Base-by-base conservation (phyloP, 2,797 vertebrate species). In the Aeoliscus strigatus region DNA sequence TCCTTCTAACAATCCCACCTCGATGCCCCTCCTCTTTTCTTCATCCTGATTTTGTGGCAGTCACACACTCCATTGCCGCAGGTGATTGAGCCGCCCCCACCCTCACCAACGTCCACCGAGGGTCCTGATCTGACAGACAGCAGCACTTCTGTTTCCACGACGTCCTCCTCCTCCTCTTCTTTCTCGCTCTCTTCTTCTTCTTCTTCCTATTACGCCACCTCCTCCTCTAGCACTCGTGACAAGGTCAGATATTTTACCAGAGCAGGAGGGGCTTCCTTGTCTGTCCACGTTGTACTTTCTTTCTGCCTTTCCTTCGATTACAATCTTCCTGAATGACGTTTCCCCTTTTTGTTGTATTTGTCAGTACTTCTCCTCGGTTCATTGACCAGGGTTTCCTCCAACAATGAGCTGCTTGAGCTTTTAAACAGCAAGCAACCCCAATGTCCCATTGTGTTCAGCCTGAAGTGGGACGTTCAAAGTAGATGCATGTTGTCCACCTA, bases 181-280 rank as follows among this genome's bases (percentile, higher is more conserved):
- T 81, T 78, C 78, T 85, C 81, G 66, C 85, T 75, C 51, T 79
- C 85, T 57, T 77, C 86, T 53, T 73, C 84, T 49, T 87, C 80
- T 12, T 86, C 87, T 76, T 89, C 86, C 79, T 71, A 80, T 82
- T n/a, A n/a, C n/a, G 88, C 90, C 82, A 81, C 85, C 14, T 87
- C 86, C 54, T 89, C 89, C 63, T 68, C 85, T 87, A 88, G 62
- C 88, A 78, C 68, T 83, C 84, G 75, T 65, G 83, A 86, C 73
- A 86, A 91, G 87, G 86, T 90, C 83, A 88, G 85, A 66, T 50
- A 23, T 21, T 56, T 43, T 60, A 58, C 63, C 65, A 68, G 45
- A 52, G 17, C 42, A 63, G 63, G 60, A 77, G 73, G 75, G 66
- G 75, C 69, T 75, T 81, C 76, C 73, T 75, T 79, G 61, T 70